These are phyloP conservation scores for Danio aesculapii DNA, from an alignment of 2,797 vertebrate genomes.

Conservation along the genomic window DNA sequence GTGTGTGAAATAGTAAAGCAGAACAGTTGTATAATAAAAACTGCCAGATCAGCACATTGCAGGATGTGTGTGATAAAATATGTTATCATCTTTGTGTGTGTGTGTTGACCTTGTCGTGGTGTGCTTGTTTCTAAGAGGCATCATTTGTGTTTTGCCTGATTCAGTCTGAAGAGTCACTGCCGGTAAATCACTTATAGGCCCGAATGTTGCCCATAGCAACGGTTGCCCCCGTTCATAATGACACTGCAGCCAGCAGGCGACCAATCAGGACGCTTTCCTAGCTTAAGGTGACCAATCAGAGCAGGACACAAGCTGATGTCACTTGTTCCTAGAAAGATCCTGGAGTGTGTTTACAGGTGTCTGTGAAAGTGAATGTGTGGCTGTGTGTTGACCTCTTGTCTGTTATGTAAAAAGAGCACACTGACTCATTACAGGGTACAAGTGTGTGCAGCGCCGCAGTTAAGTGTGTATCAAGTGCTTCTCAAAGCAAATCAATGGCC, in stretches of 20 bases:
- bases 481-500: background rate
- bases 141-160: slow-evolving; percentile 43
- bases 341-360: slow-evolving; percentile 4
- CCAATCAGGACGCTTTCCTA: slow-evolving; percentile 20
- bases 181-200: slow-evolving; percentile 11
- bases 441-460: background rate
- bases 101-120: background rate
- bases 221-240: slow-evolving; percentile 32
- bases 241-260: slow-evolving; percentile 17
- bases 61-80: too few relatives aligned
- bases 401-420: slow-evolving; percentile 14
- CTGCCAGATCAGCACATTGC: too few relatives aligned
- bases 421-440: slow-evolving; percentile 14
- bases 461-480: slow-evolving; percentile 25
- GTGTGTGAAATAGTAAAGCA: background rate
- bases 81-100: too few relatives aligned
- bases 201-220: slow-evolving; percentile 42
- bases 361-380: background rate
- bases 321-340: slow-evolving; percentile 46
- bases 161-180: slow-evolving; percentile 37
- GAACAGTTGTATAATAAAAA: too few relatives aligned
- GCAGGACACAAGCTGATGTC: slow-evolving; percentile 24
- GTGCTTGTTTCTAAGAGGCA: slow-evolving; percentile 40
- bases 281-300: slow-evolving; percentile 33
- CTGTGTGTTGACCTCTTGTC: background rate